Evolutionary conservation across 2,888 invertebrate species (phyloP), one percentile per base, ranked within the genome.

Genomic region (Cyaniris semiargus): DNA sequence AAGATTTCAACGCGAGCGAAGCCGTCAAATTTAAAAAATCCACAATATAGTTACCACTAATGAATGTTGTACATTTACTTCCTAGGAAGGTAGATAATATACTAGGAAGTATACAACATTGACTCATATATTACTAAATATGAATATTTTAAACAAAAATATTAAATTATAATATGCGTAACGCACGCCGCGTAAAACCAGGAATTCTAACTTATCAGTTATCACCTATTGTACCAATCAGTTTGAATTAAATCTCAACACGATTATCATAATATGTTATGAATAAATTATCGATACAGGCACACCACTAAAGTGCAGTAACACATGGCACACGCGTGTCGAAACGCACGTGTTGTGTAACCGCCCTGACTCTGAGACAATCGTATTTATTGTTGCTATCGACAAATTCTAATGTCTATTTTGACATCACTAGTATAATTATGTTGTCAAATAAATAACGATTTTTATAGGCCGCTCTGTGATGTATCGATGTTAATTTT

Each of bases 321-420:
- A 80, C 80, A 82, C 80, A 75, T 44, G 66, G 18, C n/a, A 78
- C 77, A 78, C 78, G 77, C 78, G 78, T 84, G 83, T 81, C 80
- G 83, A 80, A 83, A 83, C 81, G 80, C 83, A 82, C 83, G 83
- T 81, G 81, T 83, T 77, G 80, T 83, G 66, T 66, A 66, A 66
- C 66, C 27, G 23, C 10, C 60, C 60, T 27, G 27, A 6, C 13
- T 4, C n/a, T 27, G 66, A 27, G 66, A 66, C 66, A 66, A 66
- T 66, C 27, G 27, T 66, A 31, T 66, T 66, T 66, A 66, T 27
- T 15, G 27, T 66, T 66, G 60, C 60, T 66, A 66, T 66, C 66
- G 23, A 66, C 31, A 27, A 15, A 66, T 66, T 66, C 27, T 66
- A 66, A 66, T 31, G 66, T 31, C 27, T 48, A 53, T 74, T 74